Evolutionary conservation across 1,140 invertebrate species (phyloP).

Genomic region (Diploscapter pachys): DNA sequence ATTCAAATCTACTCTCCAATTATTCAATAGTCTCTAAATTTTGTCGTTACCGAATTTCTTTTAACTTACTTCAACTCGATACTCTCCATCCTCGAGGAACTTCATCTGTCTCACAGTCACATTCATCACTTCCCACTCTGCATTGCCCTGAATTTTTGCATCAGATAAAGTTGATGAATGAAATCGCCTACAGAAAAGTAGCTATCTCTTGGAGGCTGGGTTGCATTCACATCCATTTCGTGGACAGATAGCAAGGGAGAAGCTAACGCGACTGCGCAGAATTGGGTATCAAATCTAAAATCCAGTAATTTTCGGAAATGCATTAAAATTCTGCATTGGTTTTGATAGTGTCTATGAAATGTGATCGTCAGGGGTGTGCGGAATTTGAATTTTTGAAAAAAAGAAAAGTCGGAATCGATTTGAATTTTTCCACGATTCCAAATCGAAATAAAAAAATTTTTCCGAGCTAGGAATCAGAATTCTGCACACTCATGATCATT

Average conservation of each 20-base stretch:
- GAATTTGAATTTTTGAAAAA: no score
- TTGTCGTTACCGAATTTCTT: background rate
- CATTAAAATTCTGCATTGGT: no score
- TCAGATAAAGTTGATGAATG: background rate
- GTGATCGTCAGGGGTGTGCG: no score
- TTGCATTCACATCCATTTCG: slow-evolving; percentile 45
- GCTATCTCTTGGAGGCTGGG: slow-evolving; percentile 46
- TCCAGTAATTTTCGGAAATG: no score
- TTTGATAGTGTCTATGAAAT: no score
- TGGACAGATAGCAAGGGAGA: slow-evolving; percentile 44
- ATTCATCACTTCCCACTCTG: slow-evolving; percentile 52
- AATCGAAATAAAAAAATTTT: slow-evolving; percentile 21
- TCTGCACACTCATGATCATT: slow-evolving; percentile 9
- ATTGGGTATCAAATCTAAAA: slow-evolving; percentile 19
- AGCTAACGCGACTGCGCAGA: slow-evolving; percentile 47
- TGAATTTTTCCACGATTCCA: slow-evolving; percentile 28
- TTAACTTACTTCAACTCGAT: slow-evolving; percentile 35
- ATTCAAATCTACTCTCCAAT: no score
- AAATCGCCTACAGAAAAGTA: slow-evolving; percentile 46
- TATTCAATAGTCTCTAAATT: no score
- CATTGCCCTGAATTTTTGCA: slow-evolving; percentile 45
- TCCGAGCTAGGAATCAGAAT: slow-evolving; percentile 17
- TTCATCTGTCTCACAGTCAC: slow-evolving; percentile 50
- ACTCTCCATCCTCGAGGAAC: slow-evolving; percentile 47
- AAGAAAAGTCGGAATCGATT: no score